phyloP scores from a whole-genome alignment of 2,797 vertebrate species.

The Anniella stebbinsi region DNA sequence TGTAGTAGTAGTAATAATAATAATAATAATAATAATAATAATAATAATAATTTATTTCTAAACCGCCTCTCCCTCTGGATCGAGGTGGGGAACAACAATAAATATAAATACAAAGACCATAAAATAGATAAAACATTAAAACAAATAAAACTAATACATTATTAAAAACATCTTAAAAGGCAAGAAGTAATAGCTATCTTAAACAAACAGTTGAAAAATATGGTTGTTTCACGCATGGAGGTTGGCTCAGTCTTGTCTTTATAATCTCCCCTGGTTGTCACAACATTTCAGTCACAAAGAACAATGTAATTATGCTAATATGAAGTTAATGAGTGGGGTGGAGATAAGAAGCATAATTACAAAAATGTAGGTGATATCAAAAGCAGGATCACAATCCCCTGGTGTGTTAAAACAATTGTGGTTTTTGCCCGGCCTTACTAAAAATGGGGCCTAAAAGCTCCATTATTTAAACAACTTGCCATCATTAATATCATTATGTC shows the following conservation, averaged over 20 bases:
- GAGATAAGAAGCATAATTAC: not conserved
- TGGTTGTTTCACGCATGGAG: fast-evolving
- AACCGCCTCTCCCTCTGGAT: too few species aligned
- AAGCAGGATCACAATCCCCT: not conserved
- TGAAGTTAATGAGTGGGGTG: not conserved
- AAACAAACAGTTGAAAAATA: not conserved
- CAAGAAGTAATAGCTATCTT: not conserved
- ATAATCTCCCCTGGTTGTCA: not conserved
- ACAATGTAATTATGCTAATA: fast-evolving
- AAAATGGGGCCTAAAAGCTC: conserved; percentile 56
- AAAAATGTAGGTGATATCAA: not conserved
- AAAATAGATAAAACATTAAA: too few species aligned
- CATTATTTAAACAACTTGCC: conserved; percentile 68
- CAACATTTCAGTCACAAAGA: not conserved
- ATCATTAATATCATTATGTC: conserved; percentile 56
- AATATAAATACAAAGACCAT: too few species aligned
- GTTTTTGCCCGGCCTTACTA: not conserved
- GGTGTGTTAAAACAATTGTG: conserved; percentile 16
- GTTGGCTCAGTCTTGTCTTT: not conserved
- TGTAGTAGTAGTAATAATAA: too few species aligned
- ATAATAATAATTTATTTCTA: too few species aligned
- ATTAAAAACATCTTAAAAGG: too few species aligned
- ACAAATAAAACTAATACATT: too few species aligned
- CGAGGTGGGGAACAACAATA: too few species aligned
- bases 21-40: too few species aligned